A percentile compares a stretch with the other conserved stretches of the same genome.
These are phyloP conservation scores for Formica aserva DNA, from an alignment of 2,888 invertebrate species.

Conservation along the genomic window DNA sequence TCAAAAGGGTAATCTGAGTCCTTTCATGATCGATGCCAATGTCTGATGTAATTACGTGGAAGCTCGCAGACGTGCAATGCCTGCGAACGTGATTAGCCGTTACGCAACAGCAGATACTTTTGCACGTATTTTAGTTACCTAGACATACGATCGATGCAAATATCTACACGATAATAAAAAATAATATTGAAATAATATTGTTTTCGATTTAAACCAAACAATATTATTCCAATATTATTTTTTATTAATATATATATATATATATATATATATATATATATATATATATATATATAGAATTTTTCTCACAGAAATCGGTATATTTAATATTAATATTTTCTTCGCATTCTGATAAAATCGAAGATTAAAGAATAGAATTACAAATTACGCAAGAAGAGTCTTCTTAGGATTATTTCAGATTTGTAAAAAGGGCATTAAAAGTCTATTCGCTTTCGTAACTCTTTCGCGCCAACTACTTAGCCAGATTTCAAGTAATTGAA, in stretches of 20 bases:
- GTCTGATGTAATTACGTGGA: constrained; percentile 71
- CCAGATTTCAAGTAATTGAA: constrained; percentile 27
- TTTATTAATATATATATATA: too few relatives aligned
- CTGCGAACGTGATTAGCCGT: constrained; percentile 63
- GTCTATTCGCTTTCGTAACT: background rate
- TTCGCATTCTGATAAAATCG: background rate
- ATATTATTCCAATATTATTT: too few relatives aligned
- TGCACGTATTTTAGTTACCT: constrained; percentile 28
- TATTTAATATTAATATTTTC: constrained; percentile 3
- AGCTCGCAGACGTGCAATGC: constrained; percentile 66
- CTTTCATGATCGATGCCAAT: constrained; percentile 72
- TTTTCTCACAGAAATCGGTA: background rate
- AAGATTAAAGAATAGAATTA: background rate
- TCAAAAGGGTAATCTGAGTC: constrained; percentile 69
- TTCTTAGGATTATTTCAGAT: background rate
- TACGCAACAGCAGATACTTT: constrained; percentile 47
- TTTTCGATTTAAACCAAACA: background rate
- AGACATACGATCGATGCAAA: background rate
- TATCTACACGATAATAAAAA: background rate
- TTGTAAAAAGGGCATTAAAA: background rate
- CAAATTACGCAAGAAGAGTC: background rate
- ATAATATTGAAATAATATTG: constrained; percentile 9
- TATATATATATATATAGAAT: background rate
- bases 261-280: too few relatives aligned
- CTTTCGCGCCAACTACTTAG: constrained; percentile 7